These are phyloP conservation scores for Neogale vison DNA, from an alignment of 2,113 vertebrate genomes.

Conservation along the genomic window DNA sequence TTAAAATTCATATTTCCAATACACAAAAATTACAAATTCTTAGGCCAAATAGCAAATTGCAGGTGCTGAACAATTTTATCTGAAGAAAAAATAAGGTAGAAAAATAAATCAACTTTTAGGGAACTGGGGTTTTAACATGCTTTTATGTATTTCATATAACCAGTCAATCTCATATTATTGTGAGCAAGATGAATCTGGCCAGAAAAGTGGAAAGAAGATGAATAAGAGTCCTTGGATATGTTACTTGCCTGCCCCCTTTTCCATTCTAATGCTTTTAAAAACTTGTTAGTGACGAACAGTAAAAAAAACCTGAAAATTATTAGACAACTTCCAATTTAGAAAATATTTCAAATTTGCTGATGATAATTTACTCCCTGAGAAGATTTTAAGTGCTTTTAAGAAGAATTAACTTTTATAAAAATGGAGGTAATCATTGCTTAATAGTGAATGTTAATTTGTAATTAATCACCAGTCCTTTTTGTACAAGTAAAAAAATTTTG, in stretches of 20 bases:
- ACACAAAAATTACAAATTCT: neutral
- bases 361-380: neutral
- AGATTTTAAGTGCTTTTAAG: neutral
- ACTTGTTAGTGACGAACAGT: neutral
- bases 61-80: neutral
- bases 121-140: neutral
- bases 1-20: neutral
- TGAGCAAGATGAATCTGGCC: neutral
- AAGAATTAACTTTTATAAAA: neutral
- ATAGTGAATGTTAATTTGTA: neutral
- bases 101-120: neutral
- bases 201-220: neutral
- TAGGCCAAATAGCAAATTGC: neutral
- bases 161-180: neutral
- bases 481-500: neutral
- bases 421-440: neutral
- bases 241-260: neutral
- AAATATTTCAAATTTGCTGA: neutral
- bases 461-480: neutral
- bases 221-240: neutral
- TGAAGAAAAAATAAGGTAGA: neutral
- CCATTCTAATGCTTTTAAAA: neutral
- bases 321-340: neutral
- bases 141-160: neutral
- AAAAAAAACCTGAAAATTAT: neutral